Conservation (phyloP, 2,888 invertebrate species). For the Stenotaenia linearis region DNA sequence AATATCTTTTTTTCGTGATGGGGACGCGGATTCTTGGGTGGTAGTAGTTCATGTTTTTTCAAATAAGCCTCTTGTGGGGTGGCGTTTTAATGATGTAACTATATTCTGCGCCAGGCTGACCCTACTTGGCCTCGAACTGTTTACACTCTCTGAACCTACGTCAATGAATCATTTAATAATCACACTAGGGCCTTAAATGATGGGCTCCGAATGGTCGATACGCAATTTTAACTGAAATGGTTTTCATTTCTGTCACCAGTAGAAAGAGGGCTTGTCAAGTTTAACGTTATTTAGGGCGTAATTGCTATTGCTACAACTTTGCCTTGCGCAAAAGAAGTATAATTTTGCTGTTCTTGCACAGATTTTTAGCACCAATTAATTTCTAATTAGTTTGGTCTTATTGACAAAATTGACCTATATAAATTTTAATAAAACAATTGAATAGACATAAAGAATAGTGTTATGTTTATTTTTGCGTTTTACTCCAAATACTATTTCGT, state of each 20-base stretch:
- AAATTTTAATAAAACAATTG: too few species aligned
- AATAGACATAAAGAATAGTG: too few species aligned
- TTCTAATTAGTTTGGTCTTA: too few species aligned
- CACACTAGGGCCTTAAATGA: neutral
- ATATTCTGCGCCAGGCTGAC: constrained; percentile 7
- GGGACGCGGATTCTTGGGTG: neutral
- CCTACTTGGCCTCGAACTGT: constrained; percentile 10
- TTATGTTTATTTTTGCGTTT: too few species aligned
- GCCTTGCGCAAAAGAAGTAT: too few species aligned
- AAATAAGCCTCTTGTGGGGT: neutral
- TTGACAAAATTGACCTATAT: too few species aligned
- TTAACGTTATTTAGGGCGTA: neutral
- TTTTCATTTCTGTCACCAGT: neutral
- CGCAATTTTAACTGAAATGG: neutral
- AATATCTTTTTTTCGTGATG: neutral
- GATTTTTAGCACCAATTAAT: too few species aligned
- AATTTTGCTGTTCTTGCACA: too few species aligned
- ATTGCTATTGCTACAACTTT: too few species aligned
- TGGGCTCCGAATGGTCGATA: neutral
- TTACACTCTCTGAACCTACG: constrained; percentile 13
- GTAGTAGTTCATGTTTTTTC: neutral
- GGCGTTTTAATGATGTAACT: constrained; percentile 13
- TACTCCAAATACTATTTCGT: too few species aligned
- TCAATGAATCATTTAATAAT: constrained; percentile 26
- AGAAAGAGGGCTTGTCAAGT: neutral